Evolutionary conservation across 2,888 invertebrate genomes (phyloP).

Genomic region (Slavum lentiscoides): DNA sequence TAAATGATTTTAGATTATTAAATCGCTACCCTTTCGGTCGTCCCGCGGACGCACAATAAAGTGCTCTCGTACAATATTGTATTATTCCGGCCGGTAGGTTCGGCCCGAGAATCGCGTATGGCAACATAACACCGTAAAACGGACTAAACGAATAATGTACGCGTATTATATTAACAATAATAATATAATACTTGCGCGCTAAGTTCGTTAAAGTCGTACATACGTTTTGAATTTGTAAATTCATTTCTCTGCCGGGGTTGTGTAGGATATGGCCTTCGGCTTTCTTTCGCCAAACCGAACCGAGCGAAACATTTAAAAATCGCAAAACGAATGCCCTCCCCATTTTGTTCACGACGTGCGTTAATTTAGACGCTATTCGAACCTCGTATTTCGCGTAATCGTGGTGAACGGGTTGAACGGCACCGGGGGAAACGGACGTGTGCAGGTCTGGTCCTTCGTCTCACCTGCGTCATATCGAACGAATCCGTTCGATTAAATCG

Average conservation of each 20-base stretch:
- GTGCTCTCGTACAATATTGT: conserved; percentile 13
- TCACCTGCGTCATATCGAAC: no score
- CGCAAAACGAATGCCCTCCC: no score
- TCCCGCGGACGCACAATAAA: background rate
- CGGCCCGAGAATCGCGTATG: background rate
- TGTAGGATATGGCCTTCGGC: background rate
- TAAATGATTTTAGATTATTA: background rate
- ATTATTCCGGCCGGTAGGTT: conserved; percentile 14
- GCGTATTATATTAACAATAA: no score
- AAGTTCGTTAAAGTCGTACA: conserved; percentile 1
- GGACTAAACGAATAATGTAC: background rate
- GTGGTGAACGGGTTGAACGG: no score
- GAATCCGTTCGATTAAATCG: no score
- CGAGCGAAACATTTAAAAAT: background rate
- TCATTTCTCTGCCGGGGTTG: background rate
- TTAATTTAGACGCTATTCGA: no score
- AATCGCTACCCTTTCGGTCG: background rate
- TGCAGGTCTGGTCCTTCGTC: no score
- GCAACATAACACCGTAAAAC: background rate
- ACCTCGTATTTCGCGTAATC: no score
- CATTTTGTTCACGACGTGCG: no score
- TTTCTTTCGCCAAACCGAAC: background rate
- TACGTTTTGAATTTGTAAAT: background rate
- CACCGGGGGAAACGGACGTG: no score
- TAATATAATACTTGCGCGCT: no score